phyloP scores from a whole-genome alignment of 2,888 invertebrate species.

The Cepaea hortensis region DNA sequence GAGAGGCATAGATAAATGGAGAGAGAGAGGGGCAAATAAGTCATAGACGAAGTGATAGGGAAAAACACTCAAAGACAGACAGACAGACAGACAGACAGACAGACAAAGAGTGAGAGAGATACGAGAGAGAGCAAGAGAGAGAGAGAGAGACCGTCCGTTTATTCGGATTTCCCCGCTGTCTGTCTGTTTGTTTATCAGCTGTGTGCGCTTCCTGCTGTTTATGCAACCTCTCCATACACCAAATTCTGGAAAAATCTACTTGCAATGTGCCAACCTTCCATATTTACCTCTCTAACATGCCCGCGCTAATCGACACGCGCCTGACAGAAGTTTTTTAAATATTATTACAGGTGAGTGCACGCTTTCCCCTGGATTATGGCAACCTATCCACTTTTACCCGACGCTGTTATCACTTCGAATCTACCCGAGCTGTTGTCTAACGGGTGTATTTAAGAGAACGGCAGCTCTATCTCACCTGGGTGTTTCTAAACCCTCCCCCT shows the following conservation, averaged over 20 bases:
- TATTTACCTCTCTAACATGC: background rate
- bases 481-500: too few species aligned
- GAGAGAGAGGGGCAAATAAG: background rate
- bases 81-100: constrained; percentile 13
- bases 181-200: too few species aligned
- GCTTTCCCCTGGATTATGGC: background rate
- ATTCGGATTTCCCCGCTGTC: background rate
- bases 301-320: background rate
- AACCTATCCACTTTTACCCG: background rate
- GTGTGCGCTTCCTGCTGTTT: too few species aligned
- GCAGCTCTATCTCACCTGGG: too few species aligned
- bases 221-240: too few species aligned
- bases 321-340: background rate
- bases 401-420: too few species aligned
- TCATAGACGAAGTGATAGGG: constrained; percentile 8
- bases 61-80: background rate
- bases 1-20: constrained; percentile 25
- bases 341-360: background rate
- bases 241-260: too few species aligned
- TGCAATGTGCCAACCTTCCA: too few species aligned
- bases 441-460: too few species aligned
- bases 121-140: constrained; percentile 3
- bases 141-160: background rate
- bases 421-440: too few species aligned
- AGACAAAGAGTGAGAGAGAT: background rate